Base-by-base conservation (phyloP, 2,113 vertebrate genomes). In the Boleophthalmus pectinirostris region DNA sequence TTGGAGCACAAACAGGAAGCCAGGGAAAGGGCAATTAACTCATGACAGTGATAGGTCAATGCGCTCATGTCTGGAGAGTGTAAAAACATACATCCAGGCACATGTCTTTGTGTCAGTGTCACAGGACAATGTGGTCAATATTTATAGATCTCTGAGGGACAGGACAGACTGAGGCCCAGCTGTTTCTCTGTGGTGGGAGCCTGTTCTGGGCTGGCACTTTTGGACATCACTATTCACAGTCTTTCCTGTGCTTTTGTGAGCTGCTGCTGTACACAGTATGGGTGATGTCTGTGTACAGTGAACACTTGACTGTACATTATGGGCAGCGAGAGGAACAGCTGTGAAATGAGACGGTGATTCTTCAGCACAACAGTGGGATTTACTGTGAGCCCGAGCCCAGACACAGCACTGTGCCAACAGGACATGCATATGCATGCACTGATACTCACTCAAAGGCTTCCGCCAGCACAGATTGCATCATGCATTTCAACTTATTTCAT, bases 401-500 rank as follows among this genome's bases (percentile, higher is more conserved):
- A 85, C 87, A 81, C 79, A 72, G 68, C 12, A 5, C 66, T 70
- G 45, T 85, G 84, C 87, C 90, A 84, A 87, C 70, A 0, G 79
- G 78, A 82, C 80, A 85, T 85, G 80, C 89, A 89, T 85, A 87
- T 85, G 85, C 85, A 89, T 83, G 80, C 71, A 84, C 74, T 83
- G 14, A 63, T 23, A 45, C 29, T 25, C 57, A 53, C 64, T 66
- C 77, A 81, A 74, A 70, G 73, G 77, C 70, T 58, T 67, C 79
- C 77, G 65, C 72, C 75, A 75, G 70, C 82, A 80, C 81, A 87
- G 75, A 86, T 89, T 92, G 84, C 85, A 74, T 88, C 83, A 87
- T 78, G 66, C 66, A 78, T 85, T 87, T 85, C 87, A 80, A 79
- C 69, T 86, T 63, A 79, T 92, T 90, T 90, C 88, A 88, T 90